Evolutionary conservation across 1,140 invertebrate species (phyloP), one percentile per base, ranked within the genome.

Genomic region (Mylabris phalerata): DNA sequence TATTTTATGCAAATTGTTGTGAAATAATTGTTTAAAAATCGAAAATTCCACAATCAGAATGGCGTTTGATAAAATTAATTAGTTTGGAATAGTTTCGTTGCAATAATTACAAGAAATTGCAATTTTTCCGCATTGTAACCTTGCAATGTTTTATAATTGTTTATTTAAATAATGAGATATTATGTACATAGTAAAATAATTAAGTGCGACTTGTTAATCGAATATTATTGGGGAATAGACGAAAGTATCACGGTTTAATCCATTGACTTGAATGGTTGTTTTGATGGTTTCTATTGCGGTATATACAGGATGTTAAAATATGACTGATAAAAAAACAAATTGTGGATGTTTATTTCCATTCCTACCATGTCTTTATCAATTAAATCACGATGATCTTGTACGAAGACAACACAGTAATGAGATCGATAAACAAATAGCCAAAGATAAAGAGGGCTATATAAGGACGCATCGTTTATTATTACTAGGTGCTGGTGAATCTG

Each of bases 401-500:
- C 41, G 40, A 19, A 60, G 55, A 41, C 59, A 45, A 38, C 45
- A 39, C 4, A 60, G 55, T 43, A 41, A 63, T 42, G 56, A 63
- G 41, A 59, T 63, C 9, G 64, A 63, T 38, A 48, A 42, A 25
- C 13, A 57, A 38, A 38, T 63, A 4, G 52, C 45, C 10, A 47
- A 49, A 41, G 59, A 59, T 10, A 51, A 55, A 9, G 42, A 59
- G 38, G 57, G 52, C 27, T 62, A 57, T 25, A 40, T 48, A 26
- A 48, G 54, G 24, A 52, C 50, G 4, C 46, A 55, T 50, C 40
- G 60, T 3, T 32, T 60, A 32, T 25, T 60, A n/a, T 46, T 60
- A 68, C 81, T 97, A 74, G 94, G 92, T 69, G 93, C 93, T 71
- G 93, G 93, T 71, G 93, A 97, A 81, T 98, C 94, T 42, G 96